phyloP scores from a whole-genome alignment of 2,113 vertebrate genomes.

The Anthoscopus minutus region DNA sequence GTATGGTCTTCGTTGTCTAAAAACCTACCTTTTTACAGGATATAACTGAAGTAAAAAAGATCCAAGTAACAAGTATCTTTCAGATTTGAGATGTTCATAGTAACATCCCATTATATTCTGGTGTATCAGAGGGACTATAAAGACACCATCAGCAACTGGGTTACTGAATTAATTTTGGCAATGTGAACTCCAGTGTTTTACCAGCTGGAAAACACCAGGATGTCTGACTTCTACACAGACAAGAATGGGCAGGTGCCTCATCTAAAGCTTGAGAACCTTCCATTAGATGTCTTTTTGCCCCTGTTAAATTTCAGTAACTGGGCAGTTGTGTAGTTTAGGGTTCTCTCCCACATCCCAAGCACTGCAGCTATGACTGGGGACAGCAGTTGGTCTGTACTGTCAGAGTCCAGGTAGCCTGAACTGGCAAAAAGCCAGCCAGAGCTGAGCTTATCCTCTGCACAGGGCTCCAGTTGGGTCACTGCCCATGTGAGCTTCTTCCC shows the following conservation, averaged over 20 bases:
- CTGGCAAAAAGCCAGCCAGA: not conserved
- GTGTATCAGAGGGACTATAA: not conserved
- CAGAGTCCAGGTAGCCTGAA: not conserved
- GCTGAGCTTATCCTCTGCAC: not conserved
- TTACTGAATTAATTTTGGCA: not conserved
- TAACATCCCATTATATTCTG: not conserved
- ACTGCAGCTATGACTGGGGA: accelerated
- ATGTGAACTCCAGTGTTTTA: not conserved
- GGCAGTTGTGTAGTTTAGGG: too few relatives aligned
- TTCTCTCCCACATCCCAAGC: accelerated
- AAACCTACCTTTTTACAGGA: not conserved
- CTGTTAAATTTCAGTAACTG: not conserved
- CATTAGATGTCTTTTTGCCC: not conserved
- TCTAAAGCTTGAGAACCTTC: not conserved
- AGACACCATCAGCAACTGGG: not conserved
- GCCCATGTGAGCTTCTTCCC: not conserved
- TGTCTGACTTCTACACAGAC: not conserved
- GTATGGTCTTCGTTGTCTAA: not conserved
- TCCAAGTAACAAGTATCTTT: not conserved
- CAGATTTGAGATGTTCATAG: not conserved
- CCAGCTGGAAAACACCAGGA: not conserved
- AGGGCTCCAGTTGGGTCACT: not conserved
- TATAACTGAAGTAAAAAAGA: not conserved
- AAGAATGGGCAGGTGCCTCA: not conserved
- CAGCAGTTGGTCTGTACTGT: not conserved